Percentiles rank a stretch among this genome's conserved stretches.
Evolutionary conservation across 2,888 invertebrate genomes (phyloP).

Genomic region (Pachydiplax longipennis): DNA sequence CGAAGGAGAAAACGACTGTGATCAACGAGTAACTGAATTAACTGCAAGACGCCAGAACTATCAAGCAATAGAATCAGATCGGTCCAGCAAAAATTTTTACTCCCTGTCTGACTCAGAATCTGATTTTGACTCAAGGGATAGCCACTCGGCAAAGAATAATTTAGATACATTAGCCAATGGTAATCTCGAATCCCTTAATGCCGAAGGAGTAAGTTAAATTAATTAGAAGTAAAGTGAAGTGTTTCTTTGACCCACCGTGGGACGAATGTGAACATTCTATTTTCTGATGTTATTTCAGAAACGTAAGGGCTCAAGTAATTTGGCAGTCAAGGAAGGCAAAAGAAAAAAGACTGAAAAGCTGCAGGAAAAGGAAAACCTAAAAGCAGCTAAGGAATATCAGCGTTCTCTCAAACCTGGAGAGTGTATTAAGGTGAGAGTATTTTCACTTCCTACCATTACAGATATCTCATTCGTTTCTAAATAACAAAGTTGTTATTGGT

Average conservation of each 20-base stretch:
- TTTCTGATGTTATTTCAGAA: background rate
- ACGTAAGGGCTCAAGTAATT: background rate
- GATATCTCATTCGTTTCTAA: background rate
- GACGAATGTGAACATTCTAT: too few relatives aligned
- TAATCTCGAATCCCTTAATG: background rate
- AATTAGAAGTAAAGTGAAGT: too few relatives aligned
- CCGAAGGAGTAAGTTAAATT: background rate
- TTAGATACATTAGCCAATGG: background rate
- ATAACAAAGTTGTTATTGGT: background rate
- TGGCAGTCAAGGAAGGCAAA: conserved; percentile 47
- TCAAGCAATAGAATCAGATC: background rate
- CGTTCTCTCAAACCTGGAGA: conserved; percentile 59
- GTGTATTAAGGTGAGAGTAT: conserved; percentile 61
- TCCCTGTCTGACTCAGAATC: conserved; percentile 14
- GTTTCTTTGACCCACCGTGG: background rate
- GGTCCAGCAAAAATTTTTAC: background rate
- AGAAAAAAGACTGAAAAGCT: conserved; percentile 48
- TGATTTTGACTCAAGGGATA: background rate
- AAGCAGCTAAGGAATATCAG: conserved; percentile 50
- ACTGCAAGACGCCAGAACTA: background rate
- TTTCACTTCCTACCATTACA: background rate
- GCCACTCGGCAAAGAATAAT: background rate
- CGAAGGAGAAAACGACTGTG: background rate
- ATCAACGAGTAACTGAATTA: background rate
- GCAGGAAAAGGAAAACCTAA: conserved; percentile 47